Base-by-base conservation (phyloP, 2,113 vertebrate species). In the Platichthys stellatus region DNA sequence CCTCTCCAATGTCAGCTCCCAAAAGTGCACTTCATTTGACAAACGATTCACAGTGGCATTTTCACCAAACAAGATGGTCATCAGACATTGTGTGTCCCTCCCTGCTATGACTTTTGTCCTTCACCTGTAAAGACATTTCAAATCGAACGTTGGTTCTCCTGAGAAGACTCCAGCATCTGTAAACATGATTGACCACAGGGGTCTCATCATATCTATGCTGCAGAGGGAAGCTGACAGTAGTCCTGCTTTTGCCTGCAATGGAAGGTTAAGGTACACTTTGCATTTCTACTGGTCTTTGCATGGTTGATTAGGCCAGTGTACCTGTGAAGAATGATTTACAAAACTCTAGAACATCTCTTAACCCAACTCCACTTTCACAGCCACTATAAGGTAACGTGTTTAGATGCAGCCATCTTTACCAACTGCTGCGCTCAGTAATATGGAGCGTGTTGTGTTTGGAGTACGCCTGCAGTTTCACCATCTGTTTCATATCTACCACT, bases 111-210 rank as follows among this genome's bases (percentile, higher is more conserved):
- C 70, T 73, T 64, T 51, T 71, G 76, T 81, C 63, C 75, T 28
- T 47, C 76, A 71, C 58, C 68, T 77, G 43, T 56, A 79, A 68
- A 75, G 72, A 76, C 56, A 73, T 80, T 79, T 83, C 72, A 68
- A 43, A 83, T 59, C 24, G 68, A 86, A 68, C 64, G 51, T 38
- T 17, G 0, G 26, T n/a, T 76, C 69, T 49, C n/a, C 68, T 18
- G 57, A 76, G 20, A 4, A 77, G 69, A 40, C 74, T 23, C 12
- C 59, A 63, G 62, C 62, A 68, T 69, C 69, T 73, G 59, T 80
- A 80, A 95, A 94, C 93, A 93, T 93, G 91, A 94, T 92, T 94
- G 94, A 94, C 73, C 17, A 21, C 63, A 26, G 73, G 74, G 68
- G 56, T 83, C 62, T 79, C 78, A 88, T 77, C 69, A 78, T 72